Evolutionary conservation across 1,140 invertebrate species (phyloP), one percentile per base, ranked within the genome.

Genomic region (Heliconius eleuchia): DNA sequence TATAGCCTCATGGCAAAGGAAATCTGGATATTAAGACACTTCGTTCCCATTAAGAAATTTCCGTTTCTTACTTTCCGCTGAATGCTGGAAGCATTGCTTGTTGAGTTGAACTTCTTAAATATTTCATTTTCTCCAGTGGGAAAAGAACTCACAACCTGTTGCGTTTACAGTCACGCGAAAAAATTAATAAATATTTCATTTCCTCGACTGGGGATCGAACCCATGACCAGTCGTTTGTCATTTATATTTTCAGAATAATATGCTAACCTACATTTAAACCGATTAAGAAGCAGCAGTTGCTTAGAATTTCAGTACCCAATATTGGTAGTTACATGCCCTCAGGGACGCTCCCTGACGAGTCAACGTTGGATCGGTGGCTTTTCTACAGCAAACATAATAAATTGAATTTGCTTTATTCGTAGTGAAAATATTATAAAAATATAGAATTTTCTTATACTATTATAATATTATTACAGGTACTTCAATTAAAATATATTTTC

Each of bases 381-480:
- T 75, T 80, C 74, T 73, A 57, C 74, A 42, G 71, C 71, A 80
- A 76, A 80, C 55, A 73, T 80, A 72, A 76, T 76, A 80, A 80
- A 80, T 76, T 76, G 79, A 80, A 80, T 80, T 80, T 80, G 37
- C 52, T 34, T 71, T 66, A 76, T 73, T 80, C 18, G 27, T 76
- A 72, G 74, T 60, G 78, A 66, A 60, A 80, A 80, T 80, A 80
- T 80, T 80, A 74, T 57, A 73, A 75, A 75, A 79, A 57, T 57
- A 23, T 57, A 9, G 19, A n/a, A 46, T 46, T 46, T 57, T 23
- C 19, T 9, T 39, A 34, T 23, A 23, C 16, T 1, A 37, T 6
- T 71, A 37, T 71, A 37, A 52, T 52, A 11, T 11, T 66, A 30
- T 27, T 13, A 13, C 13, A 66, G 3, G 4, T 66, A 66, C 27